Evolutionary conservation across 2,888 invertebrate genomes (phyloP).

Genomic region (Thumatha senex): DNA sequence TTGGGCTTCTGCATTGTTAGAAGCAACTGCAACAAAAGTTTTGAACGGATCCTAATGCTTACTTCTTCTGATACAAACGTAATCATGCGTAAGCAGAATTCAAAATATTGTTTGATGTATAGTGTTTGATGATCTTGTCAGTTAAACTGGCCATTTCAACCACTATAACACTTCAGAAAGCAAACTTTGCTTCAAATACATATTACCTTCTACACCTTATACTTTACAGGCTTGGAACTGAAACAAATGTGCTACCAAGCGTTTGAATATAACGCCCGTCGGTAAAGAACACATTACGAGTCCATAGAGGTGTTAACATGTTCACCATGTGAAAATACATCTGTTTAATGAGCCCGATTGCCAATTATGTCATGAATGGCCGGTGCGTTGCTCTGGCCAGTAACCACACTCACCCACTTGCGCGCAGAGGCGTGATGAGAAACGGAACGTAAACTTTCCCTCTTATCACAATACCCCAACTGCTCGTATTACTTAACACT

Average conservation of each 20-base stretch:
- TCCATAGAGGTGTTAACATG: conserved; percentile 53
- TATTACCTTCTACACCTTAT: neutral
- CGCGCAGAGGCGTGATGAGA: conserved; percentile 75
- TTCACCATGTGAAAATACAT: conserved; percentile 58
- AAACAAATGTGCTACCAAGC: conserved; percentile 5
- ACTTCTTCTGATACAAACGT: no score
- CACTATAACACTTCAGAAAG: neutral
- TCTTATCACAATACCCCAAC: conserved; percentile 74
- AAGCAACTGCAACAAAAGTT: no score
- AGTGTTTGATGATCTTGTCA: no score
- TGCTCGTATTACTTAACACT: conserved; percentile 54
- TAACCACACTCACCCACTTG: conserved; percentile 80
- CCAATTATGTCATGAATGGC: conserved; percentile 78
- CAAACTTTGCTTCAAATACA: neutral
- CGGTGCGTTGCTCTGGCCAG: conserved; percentile 75
- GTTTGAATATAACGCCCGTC: conserved; percentile 13
- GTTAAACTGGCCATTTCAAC: no score
- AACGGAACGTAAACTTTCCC: conserved; percentile 79
- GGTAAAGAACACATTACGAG: conserved; percentile 14
- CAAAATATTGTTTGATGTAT: no score
- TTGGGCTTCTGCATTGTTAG: no score
- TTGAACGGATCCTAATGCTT: no score
- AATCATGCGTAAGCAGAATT: no score
- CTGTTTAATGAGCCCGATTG: conserved; percentile 74
- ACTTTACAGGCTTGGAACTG: neutral